These are phyloP conservation scores for Leucania comma DNA, from an alignment of 2,888 invertebrate genomes.

Conservation along the genomic window DNA sequence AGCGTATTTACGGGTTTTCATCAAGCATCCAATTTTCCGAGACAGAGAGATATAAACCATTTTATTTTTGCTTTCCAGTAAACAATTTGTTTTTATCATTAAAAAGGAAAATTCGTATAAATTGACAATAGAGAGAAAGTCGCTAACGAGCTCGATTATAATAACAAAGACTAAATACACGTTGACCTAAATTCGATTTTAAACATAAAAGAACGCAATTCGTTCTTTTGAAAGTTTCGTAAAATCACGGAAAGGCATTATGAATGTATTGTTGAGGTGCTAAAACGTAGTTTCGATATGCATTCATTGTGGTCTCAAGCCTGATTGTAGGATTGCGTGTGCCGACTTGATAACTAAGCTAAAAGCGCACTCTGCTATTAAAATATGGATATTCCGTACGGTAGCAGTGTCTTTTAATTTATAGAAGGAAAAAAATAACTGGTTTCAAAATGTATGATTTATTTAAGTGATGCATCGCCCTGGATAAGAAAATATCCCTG, in stretches of 20 bases:
- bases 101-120: constrained; percentile 35
- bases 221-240: constrained; percentile 69
- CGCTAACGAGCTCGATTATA: constrained; percentile 57
- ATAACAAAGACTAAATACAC: constrained; percentile 51
- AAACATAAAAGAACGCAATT: constrained; percentile 68
- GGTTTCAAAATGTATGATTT: constrained; percentile 51
- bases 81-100: constrained; percentile 18
- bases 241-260: constrained; percentile 75
- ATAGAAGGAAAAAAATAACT: constrained; percentile 47
- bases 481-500: no score
- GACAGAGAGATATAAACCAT: constrained; percentile 30
- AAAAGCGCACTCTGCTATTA: constrained; percentile 77
- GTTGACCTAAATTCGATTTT: constrained; percentile 57
- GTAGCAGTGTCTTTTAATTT: constrained; percentile 57
- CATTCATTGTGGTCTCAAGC: constrained; percentile 77
- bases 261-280: constrained; percentile 80
- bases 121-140: constrained; percentile 42
- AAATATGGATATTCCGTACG: constrained; percentile 74
- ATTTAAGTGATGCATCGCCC: constrained; percentile 57
- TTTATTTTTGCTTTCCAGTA: constrained; percentile 24
- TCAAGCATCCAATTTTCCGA: constrained; percentile 15
- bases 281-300: constrained; percentile 84
- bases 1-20: constrained; percentile 15
- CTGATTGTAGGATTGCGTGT: constrained; percentile 87
- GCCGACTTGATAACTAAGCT: constrained; percentile 82